Evolutionary conservation across 1,140 invertebrate species (phyloP).

Genomic region (Pogonomyrmex californicus): DNA sequence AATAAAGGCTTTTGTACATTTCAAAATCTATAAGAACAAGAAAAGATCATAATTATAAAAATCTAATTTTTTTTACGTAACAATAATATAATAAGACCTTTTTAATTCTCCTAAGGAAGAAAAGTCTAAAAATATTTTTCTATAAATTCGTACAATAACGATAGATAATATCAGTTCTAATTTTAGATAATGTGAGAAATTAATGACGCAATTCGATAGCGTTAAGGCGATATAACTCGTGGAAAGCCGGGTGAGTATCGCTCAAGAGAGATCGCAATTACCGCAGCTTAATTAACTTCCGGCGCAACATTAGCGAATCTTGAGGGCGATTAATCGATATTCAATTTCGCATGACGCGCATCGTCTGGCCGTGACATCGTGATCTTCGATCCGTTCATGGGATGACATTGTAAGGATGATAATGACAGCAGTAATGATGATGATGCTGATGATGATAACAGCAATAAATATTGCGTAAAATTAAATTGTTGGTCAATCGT

Average conservation of each 20-base stretch:
- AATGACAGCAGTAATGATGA: constrained; percentile 11
- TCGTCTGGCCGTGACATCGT: constrained; percentile 56
- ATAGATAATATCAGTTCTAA: constrained; percentile 32
- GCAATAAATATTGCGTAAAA: background rate
- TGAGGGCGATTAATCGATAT: constrained; percentile 63
- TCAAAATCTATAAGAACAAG: background rate
- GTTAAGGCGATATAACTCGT: constrained; percentile 53
- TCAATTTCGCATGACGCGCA: constrained; percentile 60
- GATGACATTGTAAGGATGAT: constrained; percentile 54
- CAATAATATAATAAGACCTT: background rate
- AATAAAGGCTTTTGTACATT: background rate
- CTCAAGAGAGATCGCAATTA: constrained; percentile 60
- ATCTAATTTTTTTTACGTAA: background rate
- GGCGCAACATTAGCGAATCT: constrained; percentile 61
- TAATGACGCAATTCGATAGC: constrained; percentile 55
- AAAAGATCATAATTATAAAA: background rate
- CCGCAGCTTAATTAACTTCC: constrained; percentile 62
- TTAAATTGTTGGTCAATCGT: background rate
- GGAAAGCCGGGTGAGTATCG: constrained; percentile 37
- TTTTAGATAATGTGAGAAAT: constrained; percentile 45
- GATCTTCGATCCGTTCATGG: constrained; percentile 26
- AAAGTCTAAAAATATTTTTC: background rate
- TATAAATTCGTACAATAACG: background rate
- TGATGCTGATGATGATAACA: background rate
- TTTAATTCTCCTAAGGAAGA: background rate